A percentile compares a stretch with the other conserved stretches of the same genome.
Conservation (phyloP, 2,888 invertebrate genomes). For the Noctua janthina region DNA sequence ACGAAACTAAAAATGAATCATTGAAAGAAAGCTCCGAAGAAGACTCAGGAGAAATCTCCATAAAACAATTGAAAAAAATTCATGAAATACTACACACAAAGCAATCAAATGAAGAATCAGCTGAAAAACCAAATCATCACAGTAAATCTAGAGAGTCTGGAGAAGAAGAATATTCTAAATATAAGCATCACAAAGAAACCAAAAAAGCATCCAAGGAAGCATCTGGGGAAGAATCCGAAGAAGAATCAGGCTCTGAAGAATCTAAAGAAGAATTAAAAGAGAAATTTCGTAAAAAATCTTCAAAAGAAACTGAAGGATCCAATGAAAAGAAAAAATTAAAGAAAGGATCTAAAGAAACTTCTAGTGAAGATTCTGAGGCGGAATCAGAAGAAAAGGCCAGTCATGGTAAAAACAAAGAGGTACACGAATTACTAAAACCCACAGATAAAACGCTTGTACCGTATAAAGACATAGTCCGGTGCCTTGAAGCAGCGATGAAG, state of each 20-base stretch:
- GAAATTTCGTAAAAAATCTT: conserved; percentile 20
- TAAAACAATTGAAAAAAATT: conserved; percentile 1
- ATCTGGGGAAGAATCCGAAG: conserved; percentile 13
- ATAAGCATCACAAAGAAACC: conserved; percentile 12
- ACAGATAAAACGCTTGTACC: conserved; percentile 66
- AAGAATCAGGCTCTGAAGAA: conserved; percentile 17
- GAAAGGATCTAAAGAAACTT: conserved; percentile 25
- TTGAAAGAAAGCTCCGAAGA: conserved; percentile 64
- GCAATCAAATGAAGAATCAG: conserved; percentile 23
- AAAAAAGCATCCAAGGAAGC: conserved; percentile 22
- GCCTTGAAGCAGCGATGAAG: conserved; percentile 78
- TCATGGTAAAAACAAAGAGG: conserved; percentile 44
- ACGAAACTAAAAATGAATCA: conserved; percentile 76
- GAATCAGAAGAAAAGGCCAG: conserved; percentile 12
- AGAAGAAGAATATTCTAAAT: conserved; percentile 21
- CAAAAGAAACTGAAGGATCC: conserved; percentile 1
- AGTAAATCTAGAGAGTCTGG: conserved; percentile 16
- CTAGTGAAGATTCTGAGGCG: conserved; percentile 25
- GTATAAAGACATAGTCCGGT: conserved; percentile 81
- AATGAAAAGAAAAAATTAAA: conserved; percentile 24
- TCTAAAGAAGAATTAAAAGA: conserved; percentile 33
- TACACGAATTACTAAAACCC: conserved; percentile 46
- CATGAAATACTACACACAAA: conserved; percentile 25
- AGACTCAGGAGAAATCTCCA: conserved; percentile 1
- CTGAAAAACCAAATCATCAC: conserved; percentile 7